A percentile compares a stretch with the other conserved stretches of the same genome.
Conservation (phyloP, 23 tunicate species). For the Halocynthia roretzi region DNA sequence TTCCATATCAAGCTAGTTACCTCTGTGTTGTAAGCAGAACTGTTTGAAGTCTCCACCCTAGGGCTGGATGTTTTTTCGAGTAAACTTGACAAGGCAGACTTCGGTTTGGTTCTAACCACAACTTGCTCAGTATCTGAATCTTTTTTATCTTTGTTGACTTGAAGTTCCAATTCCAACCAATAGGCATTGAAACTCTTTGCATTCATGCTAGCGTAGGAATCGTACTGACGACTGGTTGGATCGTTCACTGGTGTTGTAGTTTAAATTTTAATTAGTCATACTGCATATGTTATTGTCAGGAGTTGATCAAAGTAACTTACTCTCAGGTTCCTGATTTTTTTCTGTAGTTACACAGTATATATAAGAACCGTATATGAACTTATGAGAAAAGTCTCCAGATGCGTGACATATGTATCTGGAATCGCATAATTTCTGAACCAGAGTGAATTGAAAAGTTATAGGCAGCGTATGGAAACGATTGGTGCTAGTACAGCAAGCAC, state of each 20-base stretch:
- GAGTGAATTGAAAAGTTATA: not conserved
- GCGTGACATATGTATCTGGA: conserved; percentile 35
- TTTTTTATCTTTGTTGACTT: not conserved
- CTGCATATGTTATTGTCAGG: not conserved
- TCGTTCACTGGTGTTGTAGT: conserved; percentile 47
- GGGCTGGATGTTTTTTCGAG: not conserved
- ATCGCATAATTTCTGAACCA: conserved; percentile 33
- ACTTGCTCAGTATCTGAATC: not conserved
- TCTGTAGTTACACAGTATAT: conserved; percentile 22
- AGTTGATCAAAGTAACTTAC: conserved; percentile 21
- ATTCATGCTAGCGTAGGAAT: not conserved
- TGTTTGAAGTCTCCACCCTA: no score
- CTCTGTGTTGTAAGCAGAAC: no score
- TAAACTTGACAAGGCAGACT: conserved; percentile 9
- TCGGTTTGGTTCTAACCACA: conserved; percentile 1
- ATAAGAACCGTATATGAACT: conserved; percentile 47
- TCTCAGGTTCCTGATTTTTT: conserved; percentile 23
- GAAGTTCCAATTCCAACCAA: conserved; percentile 20
- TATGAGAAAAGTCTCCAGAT: conserved; percentile 28
- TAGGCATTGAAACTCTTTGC: not conserved
- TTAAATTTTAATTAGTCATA: not conserved
- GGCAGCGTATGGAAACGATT: no score
- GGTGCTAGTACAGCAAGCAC: no score
- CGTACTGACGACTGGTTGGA: conserved; percentile 65
- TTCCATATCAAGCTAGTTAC: no score